Base-by-base conservation (phyloP, 1,140 invertebrate species). In the Zaprionus tsacasi region DNA sequence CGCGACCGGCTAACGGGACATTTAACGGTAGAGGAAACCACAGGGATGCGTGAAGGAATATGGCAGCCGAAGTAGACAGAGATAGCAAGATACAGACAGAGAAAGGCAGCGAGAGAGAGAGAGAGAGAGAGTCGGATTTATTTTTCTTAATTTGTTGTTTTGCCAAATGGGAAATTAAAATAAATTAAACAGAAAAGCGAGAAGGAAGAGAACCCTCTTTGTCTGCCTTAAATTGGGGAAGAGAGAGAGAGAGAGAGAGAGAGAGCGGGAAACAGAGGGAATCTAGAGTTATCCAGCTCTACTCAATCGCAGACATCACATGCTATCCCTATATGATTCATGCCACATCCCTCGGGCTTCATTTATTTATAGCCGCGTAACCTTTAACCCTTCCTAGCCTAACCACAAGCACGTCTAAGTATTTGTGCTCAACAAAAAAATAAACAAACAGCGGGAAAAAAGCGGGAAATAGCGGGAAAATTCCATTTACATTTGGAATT, bases 361-460 rank as follows among this genome's bases (percentile, higher is more conserved):
- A 52, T 60, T 76, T 89, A 89, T 83, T 88, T 89, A 83, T 89
- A 74, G 71, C 68, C 60, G 68, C 67, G 78, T 55, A 15, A 7
- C n/a, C 76, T 82, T 81, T 78, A 83, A 65, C 79, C 64, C 54
- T 60, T 43, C 56, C 3, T 2, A 21, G 43, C 54, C 43, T 54
- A 76, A 72, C 82, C 83, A 48, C 82, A 77, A 69, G 79, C 82
- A 86, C 82, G 82, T 82, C 69, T 72, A 27, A 56, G 58, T 33
- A 30, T 15, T 12, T 36, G 21, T 27, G 65, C 36, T 35, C 0
- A 30, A 67, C 38, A 56, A 11, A 57, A 69, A 60, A 40, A n/a
- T n/a, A 45, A 17, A 15, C 12, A 12, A 40, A 8, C 12, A 40
- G 38, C 1, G 6, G 27, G 10, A 17, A 21, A 48, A 48, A 6